A percentile compares a stretch with the other conserved stretches of the same genome.
These are phyloP conservation scores for Andricus quercusramuli DNA, from an alignment of 2,888 invertebrate genomes.

Conservation along the genomic window DNA sequence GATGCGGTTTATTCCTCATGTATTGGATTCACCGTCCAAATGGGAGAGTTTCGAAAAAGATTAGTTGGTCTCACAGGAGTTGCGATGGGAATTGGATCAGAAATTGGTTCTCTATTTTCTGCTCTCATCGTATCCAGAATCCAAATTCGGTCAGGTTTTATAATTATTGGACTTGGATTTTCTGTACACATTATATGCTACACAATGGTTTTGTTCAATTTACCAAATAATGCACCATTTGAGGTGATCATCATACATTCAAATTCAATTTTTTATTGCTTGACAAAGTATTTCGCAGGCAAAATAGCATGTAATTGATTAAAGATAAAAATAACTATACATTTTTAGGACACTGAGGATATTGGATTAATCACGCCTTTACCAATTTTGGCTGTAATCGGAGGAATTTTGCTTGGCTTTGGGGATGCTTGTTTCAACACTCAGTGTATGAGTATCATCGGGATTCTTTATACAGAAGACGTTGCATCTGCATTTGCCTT, in stretches of 20 bases:
- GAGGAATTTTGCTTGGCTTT: conserved; percentile 95
- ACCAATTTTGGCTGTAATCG: conserved; percentile 88
- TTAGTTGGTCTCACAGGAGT: conserved; percentile 96
- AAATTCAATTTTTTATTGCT: background rate
- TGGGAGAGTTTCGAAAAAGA: conserved; percentile 89
- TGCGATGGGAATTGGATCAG: conserved; percentile 96
- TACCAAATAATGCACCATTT: conserved; percentile 91
- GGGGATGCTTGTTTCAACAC: conserved; percentile 99
- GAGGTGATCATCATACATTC: conserved; percentile 54
- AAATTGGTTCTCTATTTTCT: conserved; percentile 93
- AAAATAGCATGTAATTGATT: background rate
- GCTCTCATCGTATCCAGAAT: conserved; percentile 92
- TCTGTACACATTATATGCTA: conserved; percentile 90
- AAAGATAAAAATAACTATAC: background rate
- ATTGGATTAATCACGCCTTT: conserved; percentile 80
- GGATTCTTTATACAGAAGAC: conserved; percentile 91
- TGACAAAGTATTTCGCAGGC: background rate
- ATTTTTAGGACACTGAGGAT: conserved; percentile 79
- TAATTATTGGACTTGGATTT: conserved; percentile 91
- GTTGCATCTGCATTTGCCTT: conserved; percentile 98
- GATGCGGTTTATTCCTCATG: conserved; percentile 97
- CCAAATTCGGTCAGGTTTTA: conserved; percentile 88
- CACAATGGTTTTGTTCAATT: conserved; percentile 92
- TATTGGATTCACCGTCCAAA: conserved; percentile 90
- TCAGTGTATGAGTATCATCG: conserved; percentile 95